These are phyloP conservation scores for Oophaga pumilio DNA, from an alignment of 2,113 vertebrate genomes.

Conservation along the genomic window DNA sequence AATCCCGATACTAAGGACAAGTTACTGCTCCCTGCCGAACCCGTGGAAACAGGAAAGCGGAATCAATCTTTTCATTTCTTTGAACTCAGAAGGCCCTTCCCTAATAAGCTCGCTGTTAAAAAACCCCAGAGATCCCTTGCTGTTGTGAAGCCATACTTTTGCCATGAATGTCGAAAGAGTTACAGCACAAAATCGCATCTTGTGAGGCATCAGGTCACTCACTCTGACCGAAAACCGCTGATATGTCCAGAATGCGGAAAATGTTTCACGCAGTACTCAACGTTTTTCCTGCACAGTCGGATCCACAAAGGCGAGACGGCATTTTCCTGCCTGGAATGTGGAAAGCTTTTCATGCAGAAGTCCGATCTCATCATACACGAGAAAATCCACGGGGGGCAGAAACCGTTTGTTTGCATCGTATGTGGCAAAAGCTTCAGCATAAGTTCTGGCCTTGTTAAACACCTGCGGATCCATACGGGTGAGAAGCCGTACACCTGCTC, in stretches of 20 bases:
- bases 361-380: conserved; percentile 31
- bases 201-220: conserved; percentile 63
- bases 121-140: background rate
- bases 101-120: background rate
- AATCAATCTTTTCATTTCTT: background rate
- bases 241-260: conserved; percentile 72
- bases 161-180: conserved; percentile 53
- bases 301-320: conserved; percentile 60
- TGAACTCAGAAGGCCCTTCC: conserved; percentile 49
- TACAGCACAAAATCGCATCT: conserved; percentile 64
- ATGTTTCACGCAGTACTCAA: conserved; percentile 68
- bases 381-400: conserved; percentile 68
- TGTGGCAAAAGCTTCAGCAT: conserved; percentile 63
- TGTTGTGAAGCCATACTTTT: conserved; percentile 58
- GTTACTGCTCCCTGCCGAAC: conserved; percentile 53
- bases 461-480: conserved; percentile 65
- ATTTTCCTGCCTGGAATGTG: conserved; percentile 58
- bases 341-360: conserved; percentile 63
- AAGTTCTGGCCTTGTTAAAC: conserved; percentile 28
- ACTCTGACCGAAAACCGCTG: conserved; percentile 64
- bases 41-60: conserved; percentile 54
- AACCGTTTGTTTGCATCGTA: conserved; percentile 64
- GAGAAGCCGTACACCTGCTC: conserved; percentile 65
- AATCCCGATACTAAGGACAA: too few species aligned
- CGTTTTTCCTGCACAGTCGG: conserved; percentile 66